A percentile compares a stretch with the other conserved stretches of the same genome.
phyloP scores from a whole-genome alignment of 1,140 invertebrate species.

The Neodiprion fabricii region DNA sequence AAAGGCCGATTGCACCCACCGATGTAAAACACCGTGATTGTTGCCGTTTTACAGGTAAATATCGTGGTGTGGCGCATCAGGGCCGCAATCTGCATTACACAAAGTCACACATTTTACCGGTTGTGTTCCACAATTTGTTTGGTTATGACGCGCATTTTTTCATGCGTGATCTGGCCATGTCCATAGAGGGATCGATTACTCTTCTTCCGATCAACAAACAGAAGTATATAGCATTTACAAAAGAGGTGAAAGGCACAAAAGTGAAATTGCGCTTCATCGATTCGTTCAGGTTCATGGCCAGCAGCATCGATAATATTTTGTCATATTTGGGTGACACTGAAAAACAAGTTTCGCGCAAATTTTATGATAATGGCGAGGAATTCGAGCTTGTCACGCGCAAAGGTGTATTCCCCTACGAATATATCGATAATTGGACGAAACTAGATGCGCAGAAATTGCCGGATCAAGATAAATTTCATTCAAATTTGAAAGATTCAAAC shows the following conservation, averaged over 20 bases:
- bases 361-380: constrained; percentile 13
- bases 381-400: constrained; percentile 35
- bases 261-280: constrained; percentile 29
- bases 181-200: not conserved
- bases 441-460: constrained; percentile 41
- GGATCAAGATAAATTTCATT: constrained; percentile 40
- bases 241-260: too few relatives aligned
- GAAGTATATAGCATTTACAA: constrained; percentile 30
- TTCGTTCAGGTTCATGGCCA: constrained; percentile 32
- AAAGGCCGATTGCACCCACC: constrained; percentile 30
- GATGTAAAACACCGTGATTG: constrained; percentile 10
- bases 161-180: not conserved
- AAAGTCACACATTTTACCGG: not conserved
- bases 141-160: constrained; percentile 19
- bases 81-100: not conserved
- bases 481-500: constrained; percentile 15
- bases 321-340: constrained; percentile 14
- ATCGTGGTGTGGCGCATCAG: not conserved
- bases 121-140: constrained; percentile 19
- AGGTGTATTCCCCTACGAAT: constrained; percentile 44
- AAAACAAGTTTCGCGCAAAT: constrained; percentile 11
- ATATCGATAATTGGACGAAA: constrained; percentile 37
- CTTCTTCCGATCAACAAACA: constrained; percentile 22
- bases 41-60: too few relatives aligned
- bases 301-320: constrained; percentile 24